Evolutionary conservation across 1,140 invertebrate species (phyloP).

Genomic region (Nomia melanderi): DNA sequence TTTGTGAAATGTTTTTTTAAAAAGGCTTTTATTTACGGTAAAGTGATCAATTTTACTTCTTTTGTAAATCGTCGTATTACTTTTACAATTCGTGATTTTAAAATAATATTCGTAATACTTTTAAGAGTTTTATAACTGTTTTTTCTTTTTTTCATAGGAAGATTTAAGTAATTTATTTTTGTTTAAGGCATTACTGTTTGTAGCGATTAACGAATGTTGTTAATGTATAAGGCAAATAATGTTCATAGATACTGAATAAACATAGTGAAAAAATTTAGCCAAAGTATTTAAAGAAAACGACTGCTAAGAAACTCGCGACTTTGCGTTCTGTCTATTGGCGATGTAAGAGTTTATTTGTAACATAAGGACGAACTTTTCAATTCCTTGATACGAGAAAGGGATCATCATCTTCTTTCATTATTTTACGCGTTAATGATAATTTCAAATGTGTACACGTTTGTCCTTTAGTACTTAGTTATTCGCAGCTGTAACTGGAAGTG

Average conservation of each 20-base stretch:
- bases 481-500: slow-evolving; percentile 16
- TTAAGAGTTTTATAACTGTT: slow-evolving; percentile 32
- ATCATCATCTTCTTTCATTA: background rate
- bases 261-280: slow-evolving; percentile 6
- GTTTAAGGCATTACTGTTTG: slow-evolving; percentile 5
- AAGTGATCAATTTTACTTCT: slow-evolving; percentile 6
- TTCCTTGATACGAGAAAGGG: background rate
- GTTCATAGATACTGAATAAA: slow-evolving; percentile 21
- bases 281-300: slow-evolving; percentile 5
- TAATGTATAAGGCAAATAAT: slow-evolving; percentile 25
- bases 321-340: background rate
- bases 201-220: slow-evolving; percentile 19
- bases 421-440: background rate
- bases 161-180: slow-evolving; percentile 30
- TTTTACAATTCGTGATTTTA: slow-evolving; percentile 21
- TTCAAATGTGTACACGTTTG: background rate
- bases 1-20: slow-evolving; percentile 11
- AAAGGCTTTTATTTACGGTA: background rate
- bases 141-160: background rate
- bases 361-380: slow-evolving; percentile 5
- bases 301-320: background rate
- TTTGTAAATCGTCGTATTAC: slow-evolving; percentile 24
- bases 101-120: slow-evolving; percentile 29
- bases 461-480: slow-evolving; percentile 1
- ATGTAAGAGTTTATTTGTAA: slow-evolving; percentile 3